Evolutionary conservation across 2,888 invertebrate species (phyloP).

Genomic region (Patella caerulea): DNA sequence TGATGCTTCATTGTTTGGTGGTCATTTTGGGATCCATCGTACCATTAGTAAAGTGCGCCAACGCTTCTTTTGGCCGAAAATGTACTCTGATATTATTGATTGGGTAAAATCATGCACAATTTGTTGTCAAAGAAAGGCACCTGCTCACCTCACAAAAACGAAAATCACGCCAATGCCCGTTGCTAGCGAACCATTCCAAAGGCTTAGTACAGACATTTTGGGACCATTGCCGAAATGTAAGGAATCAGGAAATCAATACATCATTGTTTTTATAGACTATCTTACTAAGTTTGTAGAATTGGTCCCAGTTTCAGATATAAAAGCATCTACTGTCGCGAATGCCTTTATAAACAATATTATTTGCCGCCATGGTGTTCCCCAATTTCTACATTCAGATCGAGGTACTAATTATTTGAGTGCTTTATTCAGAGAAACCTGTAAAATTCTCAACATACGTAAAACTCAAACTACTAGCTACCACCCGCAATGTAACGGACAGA

Average conservation of each 20-base stretch:
- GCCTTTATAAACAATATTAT: conserved; percentile 13
- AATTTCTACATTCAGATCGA: conserved; percentile 1
- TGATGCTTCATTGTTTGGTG: neutral
- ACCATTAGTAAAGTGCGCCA: neutral
- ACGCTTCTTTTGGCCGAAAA: neutral
- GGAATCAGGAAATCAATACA: neutral
- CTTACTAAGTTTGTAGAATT: conserved; percentile 19
- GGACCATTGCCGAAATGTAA: conserved; percentile 13
- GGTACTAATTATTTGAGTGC: conserved; percentile 13
- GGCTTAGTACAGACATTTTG: conserved; percentile 23
- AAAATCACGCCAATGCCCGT: neutral
- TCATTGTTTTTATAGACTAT: conserved; percentile 14
- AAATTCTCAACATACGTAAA: conserved; percentile 15
- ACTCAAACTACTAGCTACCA: conserved; percentile 17
- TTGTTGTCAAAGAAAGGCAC: conserved; percentile 9
- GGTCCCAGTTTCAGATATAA: conserved; percentile 14
- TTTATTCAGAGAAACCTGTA: conserved; percentile 17
- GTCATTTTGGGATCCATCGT: conserved; percentile 1
- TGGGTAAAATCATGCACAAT: neutral
- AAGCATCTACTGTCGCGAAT: conserved; percentile 10
- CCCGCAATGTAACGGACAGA: conserved; percentile 20
- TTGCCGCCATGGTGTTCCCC: conserved; percentile 19
- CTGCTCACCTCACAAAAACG: neutral
- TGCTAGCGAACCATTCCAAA: conserved; percentile 15
- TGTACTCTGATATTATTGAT: neutral